Conservation (phyloP, 2,113 vertebrate species). For the Ceyx cyanopectus region DNA sequence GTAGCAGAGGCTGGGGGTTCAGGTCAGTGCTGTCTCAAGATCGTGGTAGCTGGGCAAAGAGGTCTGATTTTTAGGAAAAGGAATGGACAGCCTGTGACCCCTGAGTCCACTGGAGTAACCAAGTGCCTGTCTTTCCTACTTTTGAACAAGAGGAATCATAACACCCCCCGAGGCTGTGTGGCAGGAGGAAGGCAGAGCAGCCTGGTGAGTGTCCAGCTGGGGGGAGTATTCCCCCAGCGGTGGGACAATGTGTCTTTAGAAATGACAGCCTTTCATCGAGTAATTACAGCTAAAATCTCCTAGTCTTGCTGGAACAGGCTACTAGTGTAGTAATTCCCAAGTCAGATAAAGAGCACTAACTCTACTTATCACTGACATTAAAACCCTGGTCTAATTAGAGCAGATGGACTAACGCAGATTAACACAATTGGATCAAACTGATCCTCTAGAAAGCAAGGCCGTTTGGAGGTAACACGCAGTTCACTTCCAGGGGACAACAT, state of each 20-base stretch:
- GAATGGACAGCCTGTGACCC: background rate
- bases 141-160: background rate
- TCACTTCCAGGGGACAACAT: background rate
- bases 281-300: background rate
- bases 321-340: background rate
- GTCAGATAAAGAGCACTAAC: background rate
- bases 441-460: background rate
- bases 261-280: background rate
- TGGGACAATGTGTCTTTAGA: background rate
- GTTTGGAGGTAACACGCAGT: accelerated
- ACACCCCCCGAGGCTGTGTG: background rate
- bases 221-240: slow-evolving; percentile 28
- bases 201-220: slow-evolving; percentile 2
- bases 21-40: background rate
- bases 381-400: slow-evolving; percentile 6
- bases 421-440: slow-evolving; percentile 16
- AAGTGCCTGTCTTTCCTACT: background rate
- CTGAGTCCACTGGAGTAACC: accelerated
- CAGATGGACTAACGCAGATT: background rate
- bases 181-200: background rate
- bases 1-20: background rate
- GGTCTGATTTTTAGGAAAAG: background rate
- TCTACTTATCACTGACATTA: background rate
- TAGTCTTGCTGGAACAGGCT: background rate
- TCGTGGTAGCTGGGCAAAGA: background rate